A percentile compares a stretch with the other conserved stretches of the same genome.
phyloP scores from a whole-genome alignment of 2,113 vertebrate species.

The Nicator chloris region DNA sequence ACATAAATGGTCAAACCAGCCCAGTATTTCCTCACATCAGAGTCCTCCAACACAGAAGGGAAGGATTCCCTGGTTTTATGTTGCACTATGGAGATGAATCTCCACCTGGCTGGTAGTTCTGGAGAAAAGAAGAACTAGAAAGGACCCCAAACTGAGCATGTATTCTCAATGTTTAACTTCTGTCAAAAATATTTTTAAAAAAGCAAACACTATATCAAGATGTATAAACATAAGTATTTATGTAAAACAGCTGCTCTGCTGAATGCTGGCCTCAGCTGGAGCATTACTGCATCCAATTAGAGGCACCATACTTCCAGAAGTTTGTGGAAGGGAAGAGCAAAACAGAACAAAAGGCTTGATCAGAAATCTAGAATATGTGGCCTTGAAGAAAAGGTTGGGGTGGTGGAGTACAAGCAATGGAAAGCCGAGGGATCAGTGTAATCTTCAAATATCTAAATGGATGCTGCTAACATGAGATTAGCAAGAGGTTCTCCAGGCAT shows the following conservation, averaged over 20 bases:
- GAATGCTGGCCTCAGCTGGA: conserved; percentile 10
- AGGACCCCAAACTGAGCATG: neutral
- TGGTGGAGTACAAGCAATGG: neutral
- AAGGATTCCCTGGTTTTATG: neutral
- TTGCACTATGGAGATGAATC: neutral
- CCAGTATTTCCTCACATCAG: neutral
- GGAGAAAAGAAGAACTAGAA: neutral
- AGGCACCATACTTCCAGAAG: conserved; percentile 16
- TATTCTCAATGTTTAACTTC: conserved; percentile 8
- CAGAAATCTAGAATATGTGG: neutral
- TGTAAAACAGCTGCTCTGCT: conserved; percentile 49
- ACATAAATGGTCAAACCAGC: neutral
- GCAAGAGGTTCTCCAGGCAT: neutral
- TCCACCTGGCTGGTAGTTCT: neutral
- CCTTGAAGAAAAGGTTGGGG: neutral
- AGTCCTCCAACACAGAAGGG: neutral
- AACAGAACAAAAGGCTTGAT: neutral
- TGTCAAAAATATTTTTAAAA: conserved; percentile 35
- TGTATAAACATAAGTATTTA: conserved; percentile 51
- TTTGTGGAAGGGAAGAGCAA: neutral
- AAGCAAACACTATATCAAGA: conserved; percentile 26
- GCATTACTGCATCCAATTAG: conserved; percentile 42
- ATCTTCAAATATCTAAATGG: neutral
- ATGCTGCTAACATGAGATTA: neutral
- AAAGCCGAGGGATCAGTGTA: neutral